Base-by-base conservation (phyloP, 2,888 invertebrate genomes). In the Minunthozetes semirufus region DNA sequence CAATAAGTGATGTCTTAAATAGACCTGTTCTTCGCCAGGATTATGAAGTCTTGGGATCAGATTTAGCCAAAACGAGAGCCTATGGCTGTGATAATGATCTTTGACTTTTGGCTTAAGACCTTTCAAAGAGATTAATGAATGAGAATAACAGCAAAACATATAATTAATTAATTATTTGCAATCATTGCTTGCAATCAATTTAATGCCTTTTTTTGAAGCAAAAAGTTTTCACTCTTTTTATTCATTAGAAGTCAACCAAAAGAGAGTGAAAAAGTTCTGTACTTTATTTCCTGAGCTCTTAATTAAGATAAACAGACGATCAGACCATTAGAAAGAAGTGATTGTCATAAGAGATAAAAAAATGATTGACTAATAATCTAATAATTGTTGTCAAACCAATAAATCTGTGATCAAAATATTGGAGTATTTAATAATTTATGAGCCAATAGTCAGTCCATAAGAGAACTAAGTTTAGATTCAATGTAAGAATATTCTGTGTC, bases 1-100 rank as follows among this genome's bases (percentile, higher is more conserved):
- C 19, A 76, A 27, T 42, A 76, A 50, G 61, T 76, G 76, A 71
- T 76, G 76, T n/a, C 70, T 19, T 33, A 72, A 61, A 33, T 66
- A 75, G 22, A 72, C 89, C 89, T 78, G 88, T 86, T 25, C 38
- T 75, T 76, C 61, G 27, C 91, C 91, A 0, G 90, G 90, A 79
- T 90, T 88, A 84, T 92, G 92, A 77, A 93, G 87, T 82, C 92
- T 91, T 19, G 92, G 92, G 78, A 93, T 89, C 74, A 93, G 86
- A 81, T 92, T 82, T 5, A 82, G 76, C 84, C 84, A 84, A 27
- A 82, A 79, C 0, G 83, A 83, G 59, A 83, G 78, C 42, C 82
- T 82, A 76, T 81, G 81, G 11, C 82, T 82, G 38, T 82, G 80
- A 78, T 82, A 83, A 76, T 82, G 83, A 63, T 82, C 81, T 11